Conservation (phyloP, 2,888 invertebrate species). For the Protula sp. region DNA sequence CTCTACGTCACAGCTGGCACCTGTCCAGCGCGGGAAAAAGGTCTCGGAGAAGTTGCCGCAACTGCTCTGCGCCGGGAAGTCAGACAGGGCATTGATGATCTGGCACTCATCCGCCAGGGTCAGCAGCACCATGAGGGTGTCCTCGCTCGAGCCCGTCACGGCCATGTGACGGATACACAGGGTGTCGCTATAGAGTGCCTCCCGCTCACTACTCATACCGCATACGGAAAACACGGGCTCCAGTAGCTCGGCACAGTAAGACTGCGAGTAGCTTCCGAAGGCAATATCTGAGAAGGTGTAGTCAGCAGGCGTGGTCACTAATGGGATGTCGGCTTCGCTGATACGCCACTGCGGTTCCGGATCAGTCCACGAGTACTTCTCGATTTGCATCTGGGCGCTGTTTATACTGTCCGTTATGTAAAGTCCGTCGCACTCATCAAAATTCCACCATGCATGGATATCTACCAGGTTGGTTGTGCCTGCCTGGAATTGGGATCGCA, state of each 20-base stretch:
- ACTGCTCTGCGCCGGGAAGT: background rate
- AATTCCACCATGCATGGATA: constrained; percentile 22
- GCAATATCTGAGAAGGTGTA: background rate
- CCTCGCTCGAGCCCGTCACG: background rate
- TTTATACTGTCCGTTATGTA: constrained; percentile 11
- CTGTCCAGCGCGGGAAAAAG: background rate
- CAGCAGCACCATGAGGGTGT: background rate
- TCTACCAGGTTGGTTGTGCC: constrained; percentile 7
- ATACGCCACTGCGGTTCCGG: constrained; percentile 11
- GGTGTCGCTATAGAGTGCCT: background rate
- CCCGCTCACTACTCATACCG: no score
- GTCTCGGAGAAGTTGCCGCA: background rate
- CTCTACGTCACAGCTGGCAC: background rate
- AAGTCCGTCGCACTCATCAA: constrained; percentile 24
- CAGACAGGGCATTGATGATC: background rate
- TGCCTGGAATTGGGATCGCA: constrained; percentile 2
- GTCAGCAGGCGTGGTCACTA: background rate
- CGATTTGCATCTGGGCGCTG: constrained; percentile 8
- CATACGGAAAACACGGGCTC: no score
- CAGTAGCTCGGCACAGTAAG: no score
- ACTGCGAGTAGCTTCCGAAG: background rate
- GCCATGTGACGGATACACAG: background rate
- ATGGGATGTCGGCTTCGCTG: background rate
- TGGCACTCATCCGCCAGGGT: background rate
- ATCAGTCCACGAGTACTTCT: constrained; percentile 3